These are phyloP conservation scores for Chlorodrepanis virens DNA, from an alignment of 2,113 vertebrate genomes.

Conservation along the genomic window DNA sequence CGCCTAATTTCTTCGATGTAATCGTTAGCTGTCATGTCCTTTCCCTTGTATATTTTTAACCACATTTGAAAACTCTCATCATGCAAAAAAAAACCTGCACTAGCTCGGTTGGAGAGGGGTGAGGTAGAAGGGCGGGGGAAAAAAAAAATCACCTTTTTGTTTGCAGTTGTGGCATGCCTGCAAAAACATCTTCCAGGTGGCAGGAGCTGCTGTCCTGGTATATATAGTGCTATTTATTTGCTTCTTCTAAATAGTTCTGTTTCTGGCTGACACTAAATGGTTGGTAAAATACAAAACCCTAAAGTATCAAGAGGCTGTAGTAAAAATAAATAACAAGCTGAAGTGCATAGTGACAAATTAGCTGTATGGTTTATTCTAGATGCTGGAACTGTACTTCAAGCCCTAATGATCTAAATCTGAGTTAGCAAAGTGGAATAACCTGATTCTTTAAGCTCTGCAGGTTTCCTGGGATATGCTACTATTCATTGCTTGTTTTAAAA, in stretches of 20 bases:
- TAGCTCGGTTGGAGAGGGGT: not conserved
- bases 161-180: accelerated
- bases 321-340: not conserved
- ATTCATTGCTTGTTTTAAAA: not conserved
- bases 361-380: not conserved
- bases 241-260: not conserved
- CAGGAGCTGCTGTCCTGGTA: not conserved
- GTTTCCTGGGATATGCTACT: not conserved
- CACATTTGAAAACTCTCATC: not conserved
- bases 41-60: not conserved
- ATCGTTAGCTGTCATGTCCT: not conserved
- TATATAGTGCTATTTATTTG: not conserved
- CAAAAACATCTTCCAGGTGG: not conserved
- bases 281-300: not conserved
- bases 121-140: not conserved
- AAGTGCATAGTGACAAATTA: not conserved
- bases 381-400: not conserved
- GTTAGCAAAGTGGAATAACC: not conserved
- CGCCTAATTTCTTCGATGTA: not conserved
- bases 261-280: not conserved
- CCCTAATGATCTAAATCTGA: not conserved
- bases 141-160: not conserved
- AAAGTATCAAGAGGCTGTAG: not conserved
- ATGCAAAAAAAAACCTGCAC: not conserved
- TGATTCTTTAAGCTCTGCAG: not conserved